Evolutionary conservation across 2,888 invertebrate species (phyloP).

Genomic region (Amblyjoppa fuscipennis): DNA sequence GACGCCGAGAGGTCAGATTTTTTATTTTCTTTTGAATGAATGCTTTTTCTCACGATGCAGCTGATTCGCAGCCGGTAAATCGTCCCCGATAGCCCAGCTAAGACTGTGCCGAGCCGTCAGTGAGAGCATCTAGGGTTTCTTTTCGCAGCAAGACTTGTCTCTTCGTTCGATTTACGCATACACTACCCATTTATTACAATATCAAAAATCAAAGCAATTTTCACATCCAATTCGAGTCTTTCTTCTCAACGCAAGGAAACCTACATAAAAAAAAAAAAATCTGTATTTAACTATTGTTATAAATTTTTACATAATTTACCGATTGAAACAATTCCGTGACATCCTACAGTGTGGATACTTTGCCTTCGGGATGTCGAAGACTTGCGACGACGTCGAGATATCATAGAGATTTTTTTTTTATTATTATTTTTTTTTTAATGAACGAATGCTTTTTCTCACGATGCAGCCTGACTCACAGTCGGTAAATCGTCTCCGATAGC

Average conservation of each 20-base stretch:
- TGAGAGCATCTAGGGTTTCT: constrained; percentile 29
- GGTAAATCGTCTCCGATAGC: constrained; percentile 28
- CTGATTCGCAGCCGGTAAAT: constrained; percentile 18
- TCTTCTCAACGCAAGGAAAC: neutral
- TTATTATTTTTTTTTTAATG: neutral
- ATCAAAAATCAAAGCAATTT: constrained; percentile 16
- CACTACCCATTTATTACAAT: constrained; percentile 67
- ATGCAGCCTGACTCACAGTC: constrained; percentile 26
- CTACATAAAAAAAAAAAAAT: neutral
- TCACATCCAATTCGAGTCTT: neutral
- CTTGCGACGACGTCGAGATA: constrained; percentile 30
- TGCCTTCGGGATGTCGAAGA: constrained; percentile 27
- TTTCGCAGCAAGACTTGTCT: constrained; percentile 30
- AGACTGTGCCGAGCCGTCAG: constrained; percentile 21
- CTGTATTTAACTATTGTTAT: constrained; percentile 17
- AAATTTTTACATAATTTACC: constrained; percentile 11
- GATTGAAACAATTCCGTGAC: neutral
- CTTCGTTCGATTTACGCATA: constrained; percentile 36
- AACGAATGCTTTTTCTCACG: constrained; percentile 71
- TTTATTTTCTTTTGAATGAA: neutral
- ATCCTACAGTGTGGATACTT: neutral
- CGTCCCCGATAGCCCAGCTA: constrained; percentile 5
- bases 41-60: constrained; percentile 72
- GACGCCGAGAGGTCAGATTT: constrained; percentile 22
- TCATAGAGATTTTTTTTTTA: constrained; percentile 39